Evolutionary conservation across 2,797 vertebrate species (phyloP).

Genomic region (Tympanoctomys barrerae): DNA sequence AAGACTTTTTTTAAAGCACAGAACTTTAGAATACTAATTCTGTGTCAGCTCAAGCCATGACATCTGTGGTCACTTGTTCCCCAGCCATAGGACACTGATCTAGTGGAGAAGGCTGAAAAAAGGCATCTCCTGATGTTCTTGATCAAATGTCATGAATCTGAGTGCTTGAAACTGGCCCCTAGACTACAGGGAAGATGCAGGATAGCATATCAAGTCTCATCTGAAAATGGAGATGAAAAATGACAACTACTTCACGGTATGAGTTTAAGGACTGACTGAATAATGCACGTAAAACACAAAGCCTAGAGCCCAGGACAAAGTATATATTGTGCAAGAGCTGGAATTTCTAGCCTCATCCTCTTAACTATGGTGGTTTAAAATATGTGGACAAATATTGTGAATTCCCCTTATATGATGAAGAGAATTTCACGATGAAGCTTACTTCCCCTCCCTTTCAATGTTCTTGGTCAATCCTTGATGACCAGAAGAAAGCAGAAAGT

Average conservation of each 20-base stretch:
- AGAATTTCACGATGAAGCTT: too few relatives aligned
- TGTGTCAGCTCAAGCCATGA: background rate
- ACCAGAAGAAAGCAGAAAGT: background rate
- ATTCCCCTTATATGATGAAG: background rate
- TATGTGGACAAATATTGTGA: background rate
- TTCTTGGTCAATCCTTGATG: background rate
- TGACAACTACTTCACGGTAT: background rate
- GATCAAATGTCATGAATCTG: background rate
- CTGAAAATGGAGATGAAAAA: background rate
- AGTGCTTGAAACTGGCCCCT: background rate
- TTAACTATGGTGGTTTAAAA: background rate
- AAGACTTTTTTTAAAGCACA: background rate
- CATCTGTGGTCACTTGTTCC: background rate
- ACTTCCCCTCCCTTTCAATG: background rate
- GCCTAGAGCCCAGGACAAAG: background rate
- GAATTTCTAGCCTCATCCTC: background rate
- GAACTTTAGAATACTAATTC: background rate
- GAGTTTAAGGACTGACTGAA: background rate
- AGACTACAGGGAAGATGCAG: background rate
- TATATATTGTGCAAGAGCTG: background rate
- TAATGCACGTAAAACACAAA: background rate
- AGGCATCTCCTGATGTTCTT: background rate
- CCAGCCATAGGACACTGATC: background rate
- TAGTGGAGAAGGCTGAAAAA: background rate
- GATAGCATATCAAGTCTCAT: background rate